Evolutionary conservation across 1,140 invertebrate genomes (phyloP), one percentile per base, ranked within the genome.

Genomic region (Batillaria attramentaria): DNA sequence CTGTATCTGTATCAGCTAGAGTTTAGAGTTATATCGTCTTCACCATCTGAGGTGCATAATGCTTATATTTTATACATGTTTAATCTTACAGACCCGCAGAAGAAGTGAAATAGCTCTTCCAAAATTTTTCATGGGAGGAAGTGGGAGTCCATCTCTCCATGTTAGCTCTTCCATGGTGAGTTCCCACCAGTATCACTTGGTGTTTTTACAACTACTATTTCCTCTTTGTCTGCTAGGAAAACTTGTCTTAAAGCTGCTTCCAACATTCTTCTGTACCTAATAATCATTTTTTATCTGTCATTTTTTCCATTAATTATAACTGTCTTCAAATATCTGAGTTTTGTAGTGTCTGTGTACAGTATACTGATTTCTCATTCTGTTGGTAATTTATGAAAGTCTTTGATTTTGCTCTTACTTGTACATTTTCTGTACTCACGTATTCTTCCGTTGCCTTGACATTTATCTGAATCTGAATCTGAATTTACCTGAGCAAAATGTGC

Each of bases 41-140:
- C 16, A 10, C 10, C 33, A 16, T 16, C 62, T 35, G 13, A 10
- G 16, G 62, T 16, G 24, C 6, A 39, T 35, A 72, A 16, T 6
- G 18, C 20, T 37, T 37, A 37, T 46, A 18, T 28, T 35, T 73
- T 33, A 50, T 46, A 46, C 16, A 43, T n/a, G 24, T 66, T 13
- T 65, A 37, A 43, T 31, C 35, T 73, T 72, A 4, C 57, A 79
- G 78, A 65, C 78, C 20, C 68, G 79, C 28, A 43, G 79, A 18
- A 43, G 76, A 33, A 77, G 76, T 54, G 76, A 77, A 33, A 66
- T 77, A 43, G 76, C 65, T 20, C 65, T 77, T 16, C 76, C 76
- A n/a, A 28, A 66, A n/a, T 68, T 43, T 50, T 54, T 77, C 13
- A n/a, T n/a, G n/a, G 76, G 76, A 0, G 76, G 76, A 24, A n/a